Evolutionary conservation across 2,113 vertebrate species (phyloP), one percentile per base, ranked within the genome.

Genomic region (pig (Sus scrofa)): DNA sequence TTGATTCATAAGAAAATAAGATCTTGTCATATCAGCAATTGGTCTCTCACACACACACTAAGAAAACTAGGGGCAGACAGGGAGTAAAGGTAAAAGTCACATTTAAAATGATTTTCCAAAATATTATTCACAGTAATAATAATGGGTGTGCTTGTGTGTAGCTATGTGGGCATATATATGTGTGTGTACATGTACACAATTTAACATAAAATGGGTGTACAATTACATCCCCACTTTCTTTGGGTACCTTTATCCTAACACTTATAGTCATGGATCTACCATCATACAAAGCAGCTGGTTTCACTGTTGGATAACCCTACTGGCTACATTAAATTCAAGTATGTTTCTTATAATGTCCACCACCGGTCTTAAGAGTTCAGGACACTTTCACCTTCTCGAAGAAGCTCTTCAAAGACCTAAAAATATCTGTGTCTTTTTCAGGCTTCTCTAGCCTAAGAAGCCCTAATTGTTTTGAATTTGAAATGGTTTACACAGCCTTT

Each of bases 81-180:
- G 3, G 3, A 60, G 20, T 60, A 81, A 87, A 91, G 60, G 30
- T 37, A 62, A 50, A 83, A 82, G 39, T 92, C 50, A 92, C 6
- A 58, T 19, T 89, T 94, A 79, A 96, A 96, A 86, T 87, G 1
- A 95, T 77, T 94, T 96, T 73, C 75, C 86, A 19, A 93, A 96
- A 91, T 78, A 91, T 71, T 77, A 71, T 34, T 44, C 8, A 8
- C 44, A 78, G 19, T 32, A 85, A 62, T 37, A 54, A 87, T 27
- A 71, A 83, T 60, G 20, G 32, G 19, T 44, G 13, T 94, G 32
- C 14, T 68, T 86, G 3, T 58, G 34, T 58, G 32, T 77, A 77
- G 20, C 12, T 27, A 44, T 16, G 13, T 56, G 27, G 2, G 37
- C n/a, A 75, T 22, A 56, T 39, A 26, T 68, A 12, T 71, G 19